Evolutionary conservation across 2,888 invertebrate species (phyloP).

Genomic region (Leptogaster cylindrica): DNA sequence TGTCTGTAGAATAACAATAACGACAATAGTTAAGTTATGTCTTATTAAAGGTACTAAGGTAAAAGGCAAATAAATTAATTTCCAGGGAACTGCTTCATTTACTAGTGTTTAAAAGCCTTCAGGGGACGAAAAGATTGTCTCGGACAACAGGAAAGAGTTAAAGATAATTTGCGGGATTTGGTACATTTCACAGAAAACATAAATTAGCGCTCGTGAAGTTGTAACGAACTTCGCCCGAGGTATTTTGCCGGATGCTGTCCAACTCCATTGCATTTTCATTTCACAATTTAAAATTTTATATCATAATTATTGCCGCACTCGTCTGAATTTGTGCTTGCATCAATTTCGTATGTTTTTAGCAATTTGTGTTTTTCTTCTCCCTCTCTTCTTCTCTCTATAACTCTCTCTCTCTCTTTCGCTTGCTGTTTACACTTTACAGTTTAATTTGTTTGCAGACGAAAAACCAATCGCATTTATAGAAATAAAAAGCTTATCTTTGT

Average conservation of each 20-base stretch:
- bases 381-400: too few species aligned
- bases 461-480: constrained; percentile 11
- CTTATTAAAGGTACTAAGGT: constrained; percentile 45
- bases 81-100: not conserved
- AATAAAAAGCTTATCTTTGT: constrained; percentile 9
- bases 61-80: constrained; percentile 31
- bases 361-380: too few species aligned
- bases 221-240: not conserved
- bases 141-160: not conserved
- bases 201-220: constrained; percentile 18
- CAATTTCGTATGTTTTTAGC: constrained; percentile 22
- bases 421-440: too few species aligned
- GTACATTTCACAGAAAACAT: not conserved
- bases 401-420: too few species aligned
- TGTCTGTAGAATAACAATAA: too few species aligned
- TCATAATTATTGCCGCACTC: constrained; percentile 10
- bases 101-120: not conserved
- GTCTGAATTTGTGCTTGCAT: constrained; percentile 8
- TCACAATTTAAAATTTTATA: constrained; percentile 18
- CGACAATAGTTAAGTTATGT: too few species aligned
- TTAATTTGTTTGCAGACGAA: constrained; percentile 17
- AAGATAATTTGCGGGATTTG: not conserved
- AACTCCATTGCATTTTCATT: not conserved
- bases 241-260: not conserved
- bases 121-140: not conserved